Base-by-base conservation (phyloP, 2,888 invertebrate genomes). In the Willowsia nigromaculata region DNA sequence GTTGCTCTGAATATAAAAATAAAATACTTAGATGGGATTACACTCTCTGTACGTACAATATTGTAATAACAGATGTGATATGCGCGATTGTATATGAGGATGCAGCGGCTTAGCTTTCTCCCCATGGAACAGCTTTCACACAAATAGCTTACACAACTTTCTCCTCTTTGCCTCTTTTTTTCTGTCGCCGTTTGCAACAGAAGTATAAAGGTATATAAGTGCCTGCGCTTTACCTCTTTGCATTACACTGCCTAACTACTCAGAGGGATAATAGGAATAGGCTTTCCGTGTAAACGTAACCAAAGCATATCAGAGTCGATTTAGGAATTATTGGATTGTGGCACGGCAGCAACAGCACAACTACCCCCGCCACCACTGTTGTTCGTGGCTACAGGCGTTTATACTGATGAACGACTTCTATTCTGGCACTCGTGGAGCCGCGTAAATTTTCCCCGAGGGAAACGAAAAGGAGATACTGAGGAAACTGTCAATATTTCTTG, bases 371-470 rank as follows among this genome's bases (percentile, higher is more conserved):
- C 74, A 74, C 18, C 15, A 65, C 62, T 82, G 59, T 82, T 82
- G 50, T 50, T 62, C 18, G 74, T 62, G 47, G 89, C 82, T 82
- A 74, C 15, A 81, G 82, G 85, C 89, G 81, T 82, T 89, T 89
- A 81, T 85, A 81, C 81, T 85, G 89, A 89, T 85, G 85, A 85
- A 85, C 85, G 85, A 85, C 74, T 82, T 89, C 82, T 74, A 89
- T 89, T 81, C 74, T 89, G 89, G 74, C 85, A 68, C 56, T 85
- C 89, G 85, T 89, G 85, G 89, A 89, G 81, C 89, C 85, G 53
- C 85, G 89, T 81, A 85, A 85, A 89, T 89, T 89, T 89, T 85
- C 81, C 89, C 89, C 85, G 74, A 88, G 87, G 90, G 90, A 90
- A 83, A 80, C 71, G 56, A 74, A 62, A 71, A 40, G 71, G 74